phyloP scores from a whole-genome alignment of 2,113 vertebrate genomes.

The Heptranchias perlo region DNA sequence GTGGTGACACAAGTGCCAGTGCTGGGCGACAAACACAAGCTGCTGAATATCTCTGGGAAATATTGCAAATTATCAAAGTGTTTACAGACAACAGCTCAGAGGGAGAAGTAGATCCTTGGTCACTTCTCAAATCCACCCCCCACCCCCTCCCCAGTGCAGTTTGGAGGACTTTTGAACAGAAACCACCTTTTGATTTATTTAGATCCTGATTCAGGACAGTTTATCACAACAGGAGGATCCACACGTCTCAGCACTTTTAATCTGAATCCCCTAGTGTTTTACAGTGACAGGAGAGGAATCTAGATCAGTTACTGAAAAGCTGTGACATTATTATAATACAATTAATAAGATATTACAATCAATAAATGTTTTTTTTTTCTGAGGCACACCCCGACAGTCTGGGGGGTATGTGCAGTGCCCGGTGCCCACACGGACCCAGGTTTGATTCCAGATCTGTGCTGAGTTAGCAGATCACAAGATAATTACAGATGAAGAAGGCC shows the following conservation, averaged over 20 bases:
- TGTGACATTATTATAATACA: not conserved
- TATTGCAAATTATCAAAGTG: not conserved
- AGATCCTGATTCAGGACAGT: not conserved
- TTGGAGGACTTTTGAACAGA: not conserved
- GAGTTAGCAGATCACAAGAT: not conserved
- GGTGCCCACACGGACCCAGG: not conserved
- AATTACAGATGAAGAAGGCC: not conserved
- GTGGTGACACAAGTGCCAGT: not conserved
- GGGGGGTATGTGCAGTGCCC: too few species aligned
- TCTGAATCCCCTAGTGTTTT: not conserved
- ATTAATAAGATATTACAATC: not conserved
- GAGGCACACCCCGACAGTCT: not conserved
- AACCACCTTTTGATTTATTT: not conserved
- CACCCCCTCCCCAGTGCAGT: too few species aligned
- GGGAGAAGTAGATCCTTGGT: not conserved
- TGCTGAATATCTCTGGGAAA: not conserved
- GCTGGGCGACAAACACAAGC: not conserved
- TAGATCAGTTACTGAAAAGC: not conserved
- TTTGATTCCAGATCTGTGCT: not conserved
- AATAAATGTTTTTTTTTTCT: not conserved
- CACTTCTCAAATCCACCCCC: too few species aligned
- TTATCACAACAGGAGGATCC: not conserved
- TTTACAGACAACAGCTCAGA: not conserved
- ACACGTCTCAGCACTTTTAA: not conserved
- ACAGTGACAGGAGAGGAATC: not conserved